These are phyloP conservation scores for Papilio demoleus DNA, from an alignment of 2,888 invertebrate genomes.

Conservation along the genomic window DNA sequence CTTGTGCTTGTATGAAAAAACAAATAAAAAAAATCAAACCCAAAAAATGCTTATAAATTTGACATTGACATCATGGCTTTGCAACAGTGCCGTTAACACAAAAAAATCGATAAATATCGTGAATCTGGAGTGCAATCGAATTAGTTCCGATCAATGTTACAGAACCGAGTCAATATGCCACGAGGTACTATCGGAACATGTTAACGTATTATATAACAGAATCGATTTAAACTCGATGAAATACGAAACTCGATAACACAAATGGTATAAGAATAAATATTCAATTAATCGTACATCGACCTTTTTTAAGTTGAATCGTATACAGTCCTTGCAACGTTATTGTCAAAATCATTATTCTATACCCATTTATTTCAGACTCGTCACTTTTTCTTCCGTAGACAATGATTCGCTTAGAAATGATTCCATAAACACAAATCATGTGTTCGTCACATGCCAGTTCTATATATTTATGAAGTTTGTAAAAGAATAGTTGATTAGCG, in stretches of 20 bases:
- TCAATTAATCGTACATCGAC: neutral
- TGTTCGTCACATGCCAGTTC: too few relatives aligned
- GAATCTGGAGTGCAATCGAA: constrained; percentile 49
- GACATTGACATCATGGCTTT: constrained; percentile 52
- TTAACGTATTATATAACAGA: constrained; percentile 35
- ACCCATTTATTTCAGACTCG: too few relatives aligned
- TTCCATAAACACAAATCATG: too few relatives aligned
- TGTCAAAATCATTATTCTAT: neutral
- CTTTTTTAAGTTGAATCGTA: constrained; percentile 3
- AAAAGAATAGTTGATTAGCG: too few relatives aligned
- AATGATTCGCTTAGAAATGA: too few relatives aligned
- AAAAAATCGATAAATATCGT: constrained; percentile 46
- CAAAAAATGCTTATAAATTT: constrained; percentile 47
- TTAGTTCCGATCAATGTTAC: constrained; percentile 51
- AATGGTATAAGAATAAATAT: constrained; percentile 8
- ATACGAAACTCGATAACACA: constrained; percentile 14
- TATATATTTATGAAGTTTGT: too few relatives aligned
- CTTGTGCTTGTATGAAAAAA: too few relatives aligned
- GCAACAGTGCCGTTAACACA: constrained; percentile 45
- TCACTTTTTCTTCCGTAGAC: too few relatives aligned
- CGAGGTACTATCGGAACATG: constrained; percentile 22
- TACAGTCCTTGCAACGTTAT: neutral
- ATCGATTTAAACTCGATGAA: neutral
- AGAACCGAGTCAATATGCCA: constrained; percentile 44
- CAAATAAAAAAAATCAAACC: too few relatives aligned